Base-by-base conservation (phyloP, 1,140 invertebrate genomes). In the Zaprionus davidi region DNA sequence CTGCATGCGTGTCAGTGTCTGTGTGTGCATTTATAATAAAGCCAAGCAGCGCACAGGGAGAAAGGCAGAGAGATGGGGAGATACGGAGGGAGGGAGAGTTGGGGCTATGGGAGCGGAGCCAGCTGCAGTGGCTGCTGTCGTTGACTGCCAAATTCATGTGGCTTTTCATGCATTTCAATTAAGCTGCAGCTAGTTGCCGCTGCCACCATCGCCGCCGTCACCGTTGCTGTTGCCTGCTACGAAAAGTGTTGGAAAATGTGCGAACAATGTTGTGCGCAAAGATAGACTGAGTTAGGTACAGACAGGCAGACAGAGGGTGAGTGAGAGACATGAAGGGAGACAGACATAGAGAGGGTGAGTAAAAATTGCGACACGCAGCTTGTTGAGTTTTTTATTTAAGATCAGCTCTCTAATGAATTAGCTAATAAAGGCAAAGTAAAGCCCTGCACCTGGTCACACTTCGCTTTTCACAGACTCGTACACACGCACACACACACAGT, bases 101-200 rank as follows among this genome's bases (percentile, higher is more conserved):
- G 9, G 17, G 49, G 41, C 46, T 17, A 41, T 28, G 20, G 28
- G 28, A 24, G 57, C 46, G 62, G 38, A 36, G 71, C 63, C 57
- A 69, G 68, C 60, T 49, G 46, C 26, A 49, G 15, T 24, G 15
- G 64, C 49, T 73, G 64, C 69, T 78, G 80, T 80, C 80, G 78
- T 70, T 80, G 80, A 78, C 77, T 81, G 78, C 68, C 81, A 79
- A 88, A 81, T 84, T 79, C 81, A 78, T 84, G 75, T 78, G 81
- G 82, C 81, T 76, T 88, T 84, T 84, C 78, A 87, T 90, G 81
- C 84, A 87, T 88, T 87, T 87, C 85, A 88, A 88, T 88, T 88
- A 88, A 79, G 81, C 78, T 81, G 65, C 63, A 67, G 84, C 72
- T 51, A 56, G 62, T 64, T 75, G 62, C 36, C n/a, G 53, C 36